These are phyloP conservation scores for Drosophila fulvimacula DNA, from an alignment of 2,888 invertebrate genomes.

Conservation along the genomic window DNA sequence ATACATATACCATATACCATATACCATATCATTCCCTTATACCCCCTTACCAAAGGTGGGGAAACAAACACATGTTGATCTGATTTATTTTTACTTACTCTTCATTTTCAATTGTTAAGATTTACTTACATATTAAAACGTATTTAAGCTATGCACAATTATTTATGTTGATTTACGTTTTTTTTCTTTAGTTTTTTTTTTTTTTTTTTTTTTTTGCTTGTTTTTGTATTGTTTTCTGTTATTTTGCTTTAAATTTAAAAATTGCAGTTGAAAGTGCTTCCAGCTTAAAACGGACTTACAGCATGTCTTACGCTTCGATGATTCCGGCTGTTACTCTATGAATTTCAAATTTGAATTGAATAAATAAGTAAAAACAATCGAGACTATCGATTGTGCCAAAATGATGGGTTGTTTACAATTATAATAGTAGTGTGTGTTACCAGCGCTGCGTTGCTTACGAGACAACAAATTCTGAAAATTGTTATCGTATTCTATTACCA, in stretches of 20 bases:
- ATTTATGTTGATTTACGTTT: constrained; percentile 42
- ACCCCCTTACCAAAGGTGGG: constrained; percentile 81
- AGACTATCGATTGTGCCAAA: constrained; percentile 15
- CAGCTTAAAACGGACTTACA: constrained; percentile 55
- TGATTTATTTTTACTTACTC: constrained; percentile 81
- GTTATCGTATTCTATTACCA: constrained; percentile 43
- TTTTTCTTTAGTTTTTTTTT: constrained; percentile 2
- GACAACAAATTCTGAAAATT: constrained; percentile 36
- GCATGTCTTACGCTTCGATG: constrained; percentile 38
- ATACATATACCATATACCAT: constrained; percentile 7
- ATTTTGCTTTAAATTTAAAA: constrained; percentile 28
- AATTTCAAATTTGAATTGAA: constrained; percentile 55
- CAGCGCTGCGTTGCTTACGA: constrained; percentile 38
- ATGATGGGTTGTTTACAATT: constrained; percentile 33
- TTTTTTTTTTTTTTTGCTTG: neutral
- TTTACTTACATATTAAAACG: constrained; percentile 75
- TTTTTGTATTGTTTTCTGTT: neutral
- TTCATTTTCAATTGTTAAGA: constrained; percentile 72
- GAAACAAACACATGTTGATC: constrained; percentile 80
- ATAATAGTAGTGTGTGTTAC: constrained; percentile 43
- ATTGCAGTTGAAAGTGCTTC: constrained; percentile 29
- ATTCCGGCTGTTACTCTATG: constrained; percentile 53
- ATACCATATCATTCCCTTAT: constrained; percentile 57
- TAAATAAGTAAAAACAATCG: constrained; percentile 59
- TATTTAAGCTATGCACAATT: constrained; percentile 76